Percentiles rank a stretch among this genome's conserved stretches.
phyloP scores from a whole-genome alignment of 2,797 vertebrate species.

The Lacerta viridis region DNA sequence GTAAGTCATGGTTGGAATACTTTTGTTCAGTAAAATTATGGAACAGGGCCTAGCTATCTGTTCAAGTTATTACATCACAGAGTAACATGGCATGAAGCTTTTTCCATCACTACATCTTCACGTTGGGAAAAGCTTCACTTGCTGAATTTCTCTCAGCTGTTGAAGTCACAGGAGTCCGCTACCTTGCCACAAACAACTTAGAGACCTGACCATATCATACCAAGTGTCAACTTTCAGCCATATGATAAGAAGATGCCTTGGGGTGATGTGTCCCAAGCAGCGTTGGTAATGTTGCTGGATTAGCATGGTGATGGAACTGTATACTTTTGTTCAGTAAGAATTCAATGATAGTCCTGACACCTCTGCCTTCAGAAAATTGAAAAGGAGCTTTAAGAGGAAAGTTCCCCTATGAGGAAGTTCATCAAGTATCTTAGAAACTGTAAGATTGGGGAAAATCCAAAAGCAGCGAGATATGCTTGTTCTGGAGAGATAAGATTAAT shows the following conservation, averaged over 20 bases:
- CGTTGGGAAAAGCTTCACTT: background rate
- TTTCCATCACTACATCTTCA: too few relatives aligned
- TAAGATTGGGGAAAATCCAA: conserved; percentile 18
- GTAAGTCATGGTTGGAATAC: background rate
- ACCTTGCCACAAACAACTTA: background rate
- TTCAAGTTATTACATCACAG: background rate
- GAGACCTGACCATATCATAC: too few relatives aligned
- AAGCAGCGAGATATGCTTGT: conserved; percentile 26
- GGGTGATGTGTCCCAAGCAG: too few relatives aligned
- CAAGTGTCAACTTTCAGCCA: too few relatives aligned
- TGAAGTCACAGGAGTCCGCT: background rate
- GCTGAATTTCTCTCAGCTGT: background rate
- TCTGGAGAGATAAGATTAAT: conserved; percentile 26
- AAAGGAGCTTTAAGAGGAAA: background rate
- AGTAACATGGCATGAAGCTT: background rate
- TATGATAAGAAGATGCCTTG: too few relatives aligned
- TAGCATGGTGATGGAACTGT: too few relatives aligned
- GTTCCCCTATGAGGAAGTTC: background rate
- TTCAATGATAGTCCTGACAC: too few relatives aligned
- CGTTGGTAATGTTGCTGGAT: too few relatives aligned
- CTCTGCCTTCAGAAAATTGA: too few relatives aligned
- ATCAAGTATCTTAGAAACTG: conserved; percentile 18
- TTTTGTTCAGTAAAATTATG: background rate
- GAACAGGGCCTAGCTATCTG: background rate
- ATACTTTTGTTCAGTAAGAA: too few relatives aligned